phyloP scores from a whole-genome alignment of 2,797 vertebrate genomes.

The Stomatorhinus walkeri region DNA sequence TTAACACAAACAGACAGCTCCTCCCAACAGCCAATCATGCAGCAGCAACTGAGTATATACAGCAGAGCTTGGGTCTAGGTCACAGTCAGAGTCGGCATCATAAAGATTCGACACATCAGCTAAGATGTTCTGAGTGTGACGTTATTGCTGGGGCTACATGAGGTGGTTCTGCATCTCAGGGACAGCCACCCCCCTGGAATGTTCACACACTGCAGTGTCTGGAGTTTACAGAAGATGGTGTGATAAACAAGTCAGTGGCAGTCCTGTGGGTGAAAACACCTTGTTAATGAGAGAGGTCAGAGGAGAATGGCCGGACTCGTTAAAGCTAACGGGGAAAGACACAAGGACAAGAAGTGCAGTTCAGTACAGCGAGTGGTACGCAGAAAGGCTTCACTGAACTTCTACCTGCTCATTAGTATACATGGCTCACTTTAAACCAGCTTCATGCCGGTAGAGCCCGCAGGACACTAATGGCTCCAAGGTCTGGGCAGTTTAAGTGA shows the following conservation, averaged over 20 bases:
- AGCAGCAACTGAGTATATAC: background rate
- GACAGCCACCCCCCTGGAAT: background rate
- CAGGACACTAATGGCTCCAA: background rate
- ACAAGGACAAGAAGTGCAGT: background rate
- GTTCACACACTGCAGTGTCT: background rate
- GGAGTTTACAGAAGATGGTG: background rate
- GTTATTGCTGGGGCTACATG: background rate
- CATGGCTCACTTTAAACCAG: background rate
- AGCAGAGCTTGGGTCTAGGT: background rate
- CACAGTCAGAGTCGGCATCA: background rate
- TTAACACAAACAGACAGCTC: background rate
- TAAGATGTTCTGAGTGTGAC: background rate
- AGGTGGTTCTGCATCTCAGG: background rate
- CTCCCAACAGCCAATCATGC: background rate
- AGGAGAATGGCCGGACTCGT: background rate
- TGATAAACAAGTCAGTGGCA: background rate
- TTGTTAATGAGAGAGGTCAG: background rate
- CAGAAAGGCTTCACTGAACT: background rate
- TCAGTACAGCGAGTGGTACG: background rate
- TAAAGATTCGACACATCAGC: background rate
- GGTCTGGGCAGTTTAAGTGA: background rate
- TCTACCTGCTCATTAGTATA: background rate
- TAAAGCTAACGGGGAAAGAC: background rate
- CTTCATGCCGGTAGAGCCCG: background rate
- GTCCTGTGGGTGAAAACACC: background rate